Evolutionary conservation across 2,888 invertebrate genomes (phyloP), one percentile per base, ranked within the genome.

Genomic region (Brachyptera putata): DNA sequence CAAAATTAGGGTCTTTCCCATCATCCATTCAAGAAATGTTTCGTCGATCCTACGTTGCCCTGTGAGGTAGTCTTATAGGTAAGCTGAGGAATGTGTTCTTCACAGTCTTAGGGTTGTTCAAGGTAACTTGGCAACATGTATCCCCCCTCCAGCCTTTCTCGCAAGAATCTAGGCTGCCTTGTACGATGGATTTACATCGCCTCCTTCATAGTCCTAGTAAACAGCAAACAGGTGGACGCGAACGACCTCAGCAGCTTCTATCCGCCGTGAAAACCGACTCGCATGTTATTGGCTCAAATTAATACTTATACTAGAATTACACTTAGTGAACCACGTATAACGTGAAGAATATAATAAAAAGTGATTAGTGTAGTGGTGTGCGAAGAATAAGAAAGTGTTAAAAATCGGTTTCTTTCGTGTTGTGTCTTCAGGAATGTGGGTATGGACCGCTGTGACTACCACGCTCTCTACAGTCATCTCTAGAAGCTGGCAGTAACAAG

Each of bases 401-500:
- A 3, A 14, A 14, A 14, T 37, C 37, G 37, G 37, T 13, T 13
- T 3, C 24, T 48, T 9, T n/a, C 21, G 48, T 24, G 48, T 48
- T 24, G 24, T 24, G 24, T 18, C 22, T 22, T 14, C 22, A 18
- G 30, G 50, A 50, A 50, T 50, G 50, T 30, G 50, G 30, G 30
- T 30, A 24, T 48, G 48, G 48, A 48, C 24, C 48, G 48, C 21
- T 1, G 24, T n/a, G 48, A 48, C 3, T 3, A 3, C 24, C 24
- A 22, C 48, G 48, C 48, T 18, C n/a, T 21, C 24, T 11, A 25
- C 24, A 24, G 48, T 9, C 48, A 22, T 48, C 48, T 48, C 22
- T n/a, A 5, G 48, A 48, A 48, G 48, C 48, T 48, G 21, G 48
- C 48, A 3, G 14, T n/a, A n/a, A 50, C 50, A 50, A 50, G 50